These are phyloP conservation scores for Pseudomugil tenellus DNA, from an alignment of 2,797 vertebrate genomes.

Conservation along the genomic window DNA sequence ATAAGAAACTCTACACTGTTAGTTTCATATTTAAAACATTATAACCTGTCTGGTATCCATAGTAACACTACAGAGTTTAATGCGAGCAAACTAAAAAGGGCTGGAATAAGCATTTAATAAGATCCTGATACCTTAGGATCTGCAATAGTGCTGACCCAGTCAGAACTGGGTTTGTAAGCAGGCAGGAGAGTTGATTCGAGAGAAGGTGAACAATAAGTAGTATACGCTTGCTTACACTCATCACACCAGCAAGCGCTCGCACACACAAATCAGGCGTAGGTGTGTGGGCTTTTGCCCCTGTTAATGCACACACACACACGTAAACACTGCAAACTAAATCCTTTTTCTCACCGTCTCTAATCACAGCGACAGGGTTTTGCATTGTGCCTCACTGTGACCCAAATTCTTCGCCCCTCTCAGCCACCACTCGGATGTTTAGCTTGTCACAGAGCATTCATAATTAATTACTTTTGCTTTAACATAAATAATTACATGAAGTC, in stretches of 20 bases:
- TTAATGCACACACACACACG: conserved; percentile 13
- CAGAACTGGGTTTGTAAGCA: conserved; percentile 69
- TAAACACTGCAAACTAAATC: conserved; percentile 39
- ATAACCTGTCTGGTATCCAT: conserved; percentile 76
- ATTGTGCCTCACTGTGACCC: conserved; percentile 61
- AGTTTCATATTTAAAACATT: conserved; percentile 53
- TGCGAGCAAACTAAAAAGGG: conserved; percentile 53
- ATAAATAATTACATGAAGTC: conserved; percentile 82
- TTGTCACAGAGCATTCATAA: conserved; percentile 77
- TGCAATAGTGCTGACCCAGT: conserved; percentile 61
- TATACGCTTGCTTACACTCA: conserved; percentile 37
- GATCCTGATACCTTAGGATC: conserved; percentile 61
- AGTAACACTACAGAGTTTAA: conserved; percentile 69
- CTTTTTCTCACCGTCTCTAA: conserved; percentile 48
- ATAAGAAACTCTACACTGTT: conserved; percentile 39
- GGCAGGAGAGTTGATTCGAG: conserved; percentile 48
- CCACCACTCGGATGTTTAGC: conserved; percentile 67
- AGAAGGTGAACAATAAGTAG: conserved; percentile 41
- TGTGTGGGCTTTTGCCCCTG: conserved; percentile 26
- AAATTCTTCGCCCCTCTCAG: conserved; percentile 69
- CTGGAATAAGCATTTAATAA: conserved; percentile 72
- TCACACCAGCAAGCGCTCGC: conserved; percentile 13
- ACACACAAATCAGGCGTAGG: conserved; percentile 1
- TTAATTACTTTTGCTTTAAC: conserved; percentile 79
- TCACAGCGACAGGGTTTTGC: conserved; percentile 49